Evolutionary conservation across 64 coral and sea anemone genomes (phyloP), one percentile per base, ranked within the genome.

Genomic region (Platygyra sinensis): DNA sequence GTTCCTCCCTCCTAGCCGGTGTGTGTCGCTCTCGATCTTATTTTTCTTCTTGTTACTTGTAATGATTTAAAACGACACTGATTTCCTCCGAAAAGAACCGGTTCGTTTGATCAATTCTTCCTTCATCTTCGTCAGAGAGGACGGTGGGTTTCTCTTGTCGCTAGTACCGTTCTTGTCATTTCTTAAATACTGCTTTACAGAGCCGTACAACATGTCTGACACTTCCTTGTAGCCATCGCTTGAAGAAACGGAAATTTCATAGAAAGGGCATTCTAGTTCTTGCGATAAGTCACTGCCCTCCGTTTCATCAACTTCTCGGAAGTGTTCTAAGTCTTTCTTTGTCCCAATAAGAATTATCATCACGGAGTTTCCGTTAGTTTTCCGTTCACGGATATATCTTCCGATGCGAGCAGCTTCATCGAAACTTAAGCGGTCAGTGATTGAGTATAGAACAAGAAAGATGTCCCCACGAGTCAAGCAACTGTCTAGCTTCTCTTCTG

Each of bases 201-300:
- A 94, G 0, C 42, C 30, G 19, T 90, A 87, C 0, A 97, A 59
- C 88, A 97, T 97, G 8, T 97, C 83, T 10, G 82, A 87, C 22
- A 97, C 95, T 19, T 97, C 92, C 22, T 93, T 97, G 77, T 97
- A 97, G 0, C 95, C 95, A 22, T 97, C 95, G 16, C 88, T 83
- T 6, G 78, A 85, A 18, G 95, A 90, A 30, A 94, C 80, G 8
- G 95, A 97, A 32, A 97, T 83, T 67, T 97, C 95, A 39, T 97
- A 97, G 75, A 97, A 97, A 6, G 95, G 83, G 59, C 95, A 97
- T 8, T 97, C 88, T 7, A 97, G 77, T 74, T 97, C 91, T 30
- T 90, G 82, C 16, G 95, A 92, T 61, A 97, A 85, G 7, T 87
- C 88, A 60, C 91, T 97, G 1, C 95, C 95, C 49, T 97, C 95